Base-by-base conservation (phyloP, 2,888 invertebrate genomes). In the Aradus depressus region DNA sequence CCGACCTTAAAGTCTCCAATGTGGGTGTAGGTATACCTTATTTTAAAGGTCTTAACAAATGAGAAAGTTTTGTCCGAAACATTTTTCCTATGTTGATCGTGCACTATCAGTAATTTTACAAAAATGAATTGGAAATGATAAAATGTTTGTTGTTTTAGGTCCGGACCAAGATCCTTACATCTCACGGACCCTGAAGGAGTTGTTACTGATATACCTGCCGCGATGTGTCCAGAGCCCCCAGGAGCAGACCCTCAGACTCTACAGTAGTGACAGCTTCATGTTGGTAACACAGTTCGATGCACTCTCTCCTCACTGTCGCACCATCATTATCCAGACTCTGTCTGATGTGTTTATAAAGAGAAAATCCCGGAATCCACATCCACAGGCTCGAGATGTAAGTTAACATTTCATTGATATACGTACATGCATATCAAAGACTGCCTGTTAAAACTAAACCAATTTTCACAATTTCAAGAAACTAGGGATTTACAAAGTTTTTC, bases 131-230 rank as follows among this genome's bases (percentile, higher is more conserved):
- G n/a, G n/a, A n/a, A n/a, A n/a, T n/a, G n/a, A n/a, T n/a, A n/a
- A 22, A 12, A 21, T 39, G 34, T 35, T 38, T 42, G 16, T 38
- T 49, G 23, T 54, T 57, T 18, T 44, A 61, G 61, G 54, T 35
- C 60, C 60, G 6, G 48, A 57, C 14, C 49, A 52, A 44, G 60
- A 61, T 53, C 51, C 38, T 12, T 61, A 61, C 44, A 59, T 61
- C 3, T 25, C 44, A 3, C 50, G 60, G 23, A 52, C 53, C 19
- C 39, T 61, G 6, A 56, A 52, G 18, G 61, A 61, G 32, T 41
- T 61, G 3, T 42, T 60, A 8, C 39, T 52, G 1, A 38, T 59
- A 12, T 64, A 64, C 39, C 47, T 64, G 14, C 63, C 64, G 12
- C 60, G 61, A 44, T 62, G 63, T 48, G 58, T 60, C 34, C 53